Conservation (phyloP, 2,797 vertebrate species). For the Aphelocoma californica region DNA sequence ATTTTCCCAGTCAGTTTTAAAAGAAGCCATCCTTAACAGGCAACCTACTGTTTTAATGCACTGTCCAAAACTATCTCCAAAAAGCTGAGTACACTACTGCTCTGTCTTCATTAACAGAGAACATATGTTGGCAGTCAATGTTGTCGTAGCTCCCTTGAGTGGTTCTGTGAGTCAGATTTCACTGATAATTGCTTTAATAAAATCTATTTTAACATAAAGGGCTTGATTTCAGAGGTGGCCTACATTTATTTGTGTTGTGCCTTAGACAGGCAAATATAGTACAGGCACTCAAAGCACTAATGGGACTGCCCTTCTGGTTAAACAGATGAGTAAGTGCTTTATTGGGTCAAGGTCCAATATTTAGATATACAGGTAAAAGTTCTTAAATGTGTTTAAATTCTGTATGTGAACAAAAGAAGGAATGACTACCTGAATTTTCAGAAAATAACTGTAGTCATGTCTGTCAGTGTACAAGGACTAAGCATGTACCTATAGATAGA, state of each 20-base stretch:
- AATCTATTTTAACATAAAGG: constrained; percentile 11
- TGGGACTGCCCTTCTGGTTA: background rate
- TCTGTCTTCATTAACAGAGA: constrained; percentile 32
- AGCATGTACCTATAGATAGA: background rate
- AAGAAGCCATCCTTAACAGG: background rate
- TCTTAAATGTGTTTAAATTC: background rate
- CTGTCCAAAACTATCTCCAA: background rate
- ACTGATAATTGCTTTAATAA: constrained; percentile 47
- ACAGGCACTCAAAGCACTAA: background rate
- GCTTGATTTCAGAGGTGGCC: background rate
- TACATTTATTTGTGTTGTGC: background rate
- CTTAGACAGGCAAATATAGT: background rate
- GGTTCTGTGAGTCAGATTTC: constrained; percentile 19
- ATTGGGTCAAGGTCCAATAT: background rate
- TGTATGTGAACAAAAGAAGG: background rate
- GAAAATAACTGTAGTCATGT: background rate
- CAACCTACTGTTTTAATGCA: background rate
- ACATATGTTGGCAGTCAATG: background rate
- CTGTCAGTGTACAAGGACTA: background rate
- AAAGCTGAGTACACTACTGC: background rate
- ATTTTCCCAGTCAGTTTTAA: background rate
- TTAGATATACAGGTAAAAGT: background rate
- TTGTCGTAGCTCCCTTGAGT: constrained; percentile 15
- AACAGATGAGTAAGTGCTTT: background rate
- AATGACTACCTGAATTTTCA: background rate